Evolutionary conservation across 1,140 invertebrate genomes (phyloP), one percentile per base, ranked within the genome.

Genomic region (Pseudomyrmex pallidus): DNA sequence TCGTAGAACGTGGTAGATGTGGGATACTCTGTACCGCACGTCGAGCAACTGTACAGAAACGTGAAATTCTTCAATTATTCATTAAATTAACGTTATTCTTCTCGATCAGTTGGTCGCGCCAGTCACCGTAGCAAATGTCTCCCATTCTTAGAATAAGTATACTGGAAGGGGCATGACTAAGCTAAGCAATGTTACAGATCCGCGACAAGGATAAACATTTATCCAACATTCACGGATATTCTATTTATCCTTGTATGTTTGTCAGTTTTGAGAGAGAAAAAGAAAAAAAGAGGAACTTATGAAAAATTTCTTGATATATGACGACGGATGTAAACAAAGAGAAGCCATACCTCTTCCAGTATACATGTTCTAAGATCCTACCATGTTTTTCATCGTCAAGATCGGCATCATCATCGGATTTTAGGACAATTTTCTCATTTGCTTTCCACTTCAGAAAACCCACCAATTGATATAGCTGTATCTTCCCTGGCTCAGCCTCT

Each of bases 391-490:
- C 85, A 89, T 86, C 84, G 85, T 89, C 87, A 89, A 78, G 82
- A 89, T 89, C 85, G 86, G 88, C 82, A 74, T 87, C 87, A 82
- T 86, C 87, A 86, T 89, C 85, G 89, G 89, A 82, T 82, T 80
- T 89, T 89, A 89, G 85, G 85, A 89, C 83, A 89, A 89, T 89
- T 35, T 35, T 89, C 82, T 89, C 87, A 87, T 89, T 89, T 88
- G 85, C 85, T 85, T 89, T 85, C 78, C 85, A 90, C 85, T 88
- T 85, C 84, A 85, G 82, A 86, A 90, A 90, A 90, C 92, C 88
- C 92, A 96, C 95, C 94, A 95, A 85, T 96, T 97, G 35, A 96
- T 95, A 91, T 96, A 96, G 74, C 94, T 95, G 91, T 96, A 96
- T 91, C 95, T 94, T 74, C 96, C 96, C 90, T 95, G 94, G 82